These are phyloP conservation scores for Littorina saxatilis DNA, from an alignment of 1,140 invertebrate species.

Conservation along the genomic window DNA sequence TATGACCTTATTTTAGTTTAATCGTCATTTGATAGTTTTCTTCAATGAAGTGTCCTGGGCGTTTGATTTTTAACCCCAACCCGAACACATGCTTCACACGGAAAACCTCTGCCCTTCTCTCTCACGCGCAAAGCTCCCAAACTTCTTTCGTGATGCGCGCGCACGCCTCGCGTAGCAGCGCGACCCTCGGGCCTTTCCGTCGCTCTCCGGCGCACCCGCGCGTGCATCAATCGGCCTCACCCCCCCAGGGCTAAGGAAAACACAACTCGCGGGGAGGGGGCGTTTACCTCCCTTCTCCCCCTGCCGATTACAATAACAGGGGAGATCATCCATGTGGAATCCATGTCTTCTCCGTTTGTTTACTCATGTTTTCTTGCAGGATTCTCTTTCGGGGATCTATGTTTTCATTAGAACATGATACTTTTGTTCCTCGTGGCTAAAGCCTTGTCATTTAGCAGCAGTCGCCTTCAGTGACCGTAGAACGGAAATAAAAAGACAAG, in stretches of 20 bases:
- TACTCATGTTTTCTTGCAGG: conserved; percentile 10
- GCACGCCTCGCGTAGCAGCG: conserved; percentile 18
- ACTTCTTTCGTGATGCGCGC: conserved; percentile 14
- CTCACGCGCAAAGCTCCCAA: too few relatives aligned
- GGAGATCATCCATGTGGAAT: conserved; percentile 17
- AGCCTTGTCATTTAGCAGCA: background rate
- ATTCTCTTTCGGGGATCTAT: background rate
- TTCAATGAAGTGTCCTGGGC: too few relatives aligned
- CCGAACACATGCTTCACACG: too few relatives aligned
- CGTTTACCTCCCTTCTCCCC: conserved; percentile 11
- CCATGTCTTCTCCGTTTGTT: conserved; percentile 13
- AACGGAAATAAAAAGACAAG: conserved; percentile 11
- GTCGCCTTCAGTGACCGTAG: background rate
- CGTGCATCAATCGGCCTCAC: conserved; percentile 10
- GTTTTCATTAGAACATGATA: conserved; percentile 19
- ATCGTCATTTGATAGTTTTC: too few relatives aligned
- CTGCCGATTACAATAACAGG: conserved; percentile 21
- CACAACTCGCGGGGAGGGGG: background rate
- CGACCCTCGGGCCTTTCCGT: conserved; percentile 14
- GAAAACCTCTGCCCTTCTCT: too few relatives aligned
- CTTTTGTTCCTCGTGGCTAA: conserved; percentile 22
- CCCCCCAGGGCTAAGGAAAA: conserved; percentile 6
- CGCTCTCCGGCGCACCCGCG: background rate
- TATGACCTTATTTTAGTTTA: too few relatives aligned
- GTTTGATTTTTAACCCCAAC: too few relatives aligned